Conservation (phyloP, 2,797 vertebrate species). For the Esox masquinongy region DNA sequence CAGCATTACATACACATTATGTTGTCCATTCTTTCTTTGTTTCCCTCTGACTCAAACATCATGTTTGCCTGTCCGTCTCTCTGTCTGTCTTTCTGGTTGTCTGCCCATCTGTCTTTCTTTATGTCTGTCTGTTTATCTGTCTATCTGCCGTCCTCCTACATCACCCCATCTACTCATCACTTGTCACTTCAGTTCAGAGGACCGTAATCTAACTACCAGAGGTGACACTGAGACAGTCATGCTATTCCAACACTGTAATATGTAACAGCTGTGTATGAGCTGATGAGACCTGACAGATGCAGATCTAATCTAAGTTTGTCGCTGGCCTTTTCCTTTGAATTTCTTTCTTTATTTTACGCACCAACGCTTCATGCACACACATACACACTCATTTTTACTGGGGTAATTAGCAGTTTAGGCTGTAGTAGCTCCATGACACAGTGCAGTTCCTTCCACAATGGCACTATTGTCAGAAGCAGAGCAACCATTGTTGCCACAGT, state of each 20-base stretch:
- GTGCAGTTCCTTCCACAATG: constrained; percentile 70
- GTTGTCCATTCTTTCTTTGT: constrained; percentile 34
- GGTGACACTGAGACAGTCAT: constrained; percentile 64
- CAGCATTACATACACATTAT: neutral
- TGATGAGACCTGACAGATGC: constrained; percentile 31
- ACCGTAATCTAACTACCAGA: constrained; percentile 61
- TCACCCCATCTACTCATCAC: neutral
- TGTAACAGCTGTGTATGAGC: constrained; percentile 50
- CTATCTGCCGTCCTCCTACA: neutral
- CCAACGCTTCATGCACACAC: neutral
- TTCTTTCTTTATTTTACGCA: constrained; percentile 28
- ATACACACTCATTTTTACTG: constrained; percentile 7
- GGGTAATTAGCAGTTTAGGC: neutral
- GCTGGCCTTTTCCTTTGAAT: constrained; percentile 23
- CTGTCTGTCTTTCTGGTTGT: constrained; percentile 1
- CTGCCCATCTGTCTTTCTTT: neutral
- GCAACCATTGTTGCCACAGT: constrained; percentile 65
- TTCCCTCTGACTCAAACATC: neutral
- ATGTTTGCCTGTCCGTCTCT: neutral
- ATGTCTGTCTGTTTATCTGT: constrained; percentile 5
- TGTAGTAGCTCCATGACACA: constrained; percentile 67
- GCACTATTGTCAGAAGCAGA: constrained; percentile 70
- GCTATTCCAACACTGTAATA: constrained; percentile 49
- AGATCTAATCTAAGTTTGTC: constrained; percentile 50
- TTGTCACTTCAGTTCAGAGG: constrained; percentile 49